Percentiles rank a stretch among this genome's conserved stretches.
Conservation (phyloP, 2,888 invertebrate genomes). For the Drosophila siamana region DNA sequence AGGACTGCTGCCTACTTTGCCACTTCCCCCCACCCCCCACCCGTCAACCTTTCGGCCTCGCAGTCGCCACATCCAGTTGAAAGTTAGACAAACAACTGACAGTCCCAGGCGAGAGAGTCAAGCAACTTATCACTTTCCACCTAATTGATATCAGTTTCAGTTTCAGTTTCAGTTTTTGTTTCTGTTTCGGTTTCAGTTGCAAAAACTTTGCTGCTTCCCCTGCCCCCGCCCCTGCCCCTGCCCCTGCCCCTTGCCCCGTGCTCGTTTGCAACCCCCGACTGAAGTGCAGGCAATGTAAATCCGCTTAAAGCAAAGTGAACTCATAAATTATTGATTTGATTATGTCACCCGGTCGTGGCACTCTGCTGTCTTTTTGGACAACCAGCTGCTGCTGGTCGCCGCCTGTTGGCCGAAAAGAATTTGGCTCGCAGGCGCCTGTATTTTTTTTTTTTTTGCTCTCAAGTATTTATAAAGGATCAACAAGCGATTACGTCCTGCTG, state of each 20-base stretch:
- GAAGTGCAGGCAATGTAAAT: slow-evolving; percentile 77
- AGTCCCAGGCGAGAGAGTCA: slow-evolving; percentile 41
- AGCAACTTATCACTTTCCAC: slow-evolving; percentile 77
- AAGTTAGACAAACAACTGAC: slow-evolving; percentile 70
- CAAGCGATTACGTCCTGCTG: slow-evolving; percentile 75
- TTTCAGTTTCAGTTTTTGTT: slow-evolving; percentile 56
- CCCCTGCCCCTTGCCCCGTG: slow-evolving; percentile 2
- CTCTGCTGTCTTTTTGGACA: slow-evolving; percentile 18
- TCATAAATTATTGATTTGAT: slow-evolving; percentile 81
- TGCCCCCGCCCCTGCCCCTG: not conserved
- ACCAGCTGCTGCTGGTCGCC: slow-evolving; percentile 57
- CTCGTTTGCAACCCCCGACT: not conserved
- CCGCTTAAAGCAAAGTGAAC: slow-evolving; percentile 77
- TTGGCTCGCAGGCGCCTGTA: slow-evolving; percentile 29
- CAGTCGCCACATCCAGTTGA: slow-evolving; percentile 28
- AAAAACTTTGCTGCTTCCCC: slow-evolving; percentile 3
- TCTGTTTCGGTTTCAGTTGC: slow-evolving; percentile 5
- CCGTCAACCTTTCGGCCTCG: slow-evolving; percentile 14
- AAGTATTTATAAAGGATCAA: slow-evolving; percentile 79
- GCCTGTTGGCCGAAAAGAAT: slow-evolving; percentile 49
- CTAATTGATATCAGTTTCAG: slow-evolving; percentile 77
- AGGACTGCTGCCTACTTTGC: not conserved
- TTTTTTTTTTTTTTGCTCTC: slow-evolving; percentile 32
- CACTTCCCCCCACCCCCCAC: not conserved
- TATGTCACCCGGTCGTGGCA: slow-evolving; percentile 67